Base-by-base conservation (phyloP, 2,113 vertebrate genomes). In the Cranoglanis bouderius region DNA sequence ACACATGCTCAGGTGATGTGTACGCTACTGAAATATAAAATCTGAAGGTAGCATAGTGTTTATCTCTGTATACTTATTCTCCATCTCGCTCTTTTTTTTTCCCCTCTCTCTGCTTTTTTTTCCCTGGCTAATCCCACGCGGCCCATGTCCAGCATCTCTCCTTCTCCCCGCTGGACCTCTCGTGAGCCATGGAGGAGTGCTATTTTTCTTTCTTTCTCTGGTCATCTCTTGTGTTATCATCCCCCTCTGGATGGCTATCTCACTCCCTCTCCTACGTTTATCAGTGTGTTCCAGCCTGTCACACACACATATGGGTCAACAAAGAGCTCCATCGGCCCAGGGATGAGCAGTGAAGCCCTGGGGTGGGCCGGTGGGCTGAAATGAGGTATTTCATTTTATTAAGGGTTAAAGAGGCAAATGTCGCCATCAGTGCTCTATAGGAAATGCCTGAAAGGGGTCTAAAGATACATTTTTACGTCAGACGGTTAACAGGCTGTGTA, bases 201-300 rank as follows among this genome's bases (percentile, higher is more conserved):
- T 63, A 87, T 77, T 75, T 88, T 80, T 72, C 83, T 63, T 63
- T 87, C 65, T 82, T 77, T 82, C 67, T 88, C 85, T 87, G 83
- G 32, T 89, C 86, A 80, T 57, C 86, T 89, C 85, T 72, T 70
- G 85, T 88, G 78, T 92, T 92, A 92, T 92, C 91, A 35, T 84
- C 70, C 61, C 84, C 70, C 85, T 92, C 88, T 89, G 91, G 89
- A 88, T 86, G 72, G 74, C 91, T 85, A 90, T 91, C 91, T 85
- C 67, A n/a, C 77, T 78, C 72, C 89, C 85, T 85, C 59, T 85
- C 57, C 82, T 46, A 78, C 38, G 72, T 84, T 91, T 92, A 92
- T 92, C 92, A 78, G 88, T 67, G 75, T 38, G 65, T 90, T 91
- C 87, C 92, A 92, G 89, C 89, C 74, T 78, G 82, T 87, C 85